Conservation (phyloP, 2,113 vertebrate genomes). For the Peromyscus californicus region DNA sequence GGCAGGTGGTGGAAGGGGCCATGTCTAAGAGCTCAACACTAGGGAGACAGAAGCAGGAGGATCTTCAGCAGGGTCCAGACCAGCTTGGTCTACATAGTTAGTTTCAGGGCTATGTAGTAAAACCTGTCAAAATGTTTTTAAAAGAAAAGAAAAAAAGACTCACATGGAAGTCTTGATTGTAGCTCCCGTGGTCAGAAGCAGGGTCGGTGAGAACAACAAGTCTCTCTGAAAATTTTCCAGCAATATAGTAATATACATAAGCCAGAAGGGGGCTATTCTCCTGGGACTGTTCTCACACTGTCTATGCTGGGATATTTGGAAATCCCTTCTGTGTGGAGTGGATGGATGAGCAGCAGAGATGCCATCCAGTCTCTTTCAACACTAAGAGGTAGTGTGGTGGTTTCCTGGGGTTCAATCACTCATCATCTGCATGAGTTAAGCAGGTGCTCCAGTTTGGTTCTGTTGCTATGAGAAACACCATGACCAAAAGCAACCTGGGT, state of each 20-base stretch:
- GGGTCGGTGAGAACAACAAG: neutral
- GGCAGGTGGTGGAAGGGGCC: neutral
- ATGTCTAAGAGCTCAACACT: no score
- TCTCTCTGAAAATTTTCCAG: conserved; percentile 16
- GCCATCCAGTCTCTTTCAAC: neutral
- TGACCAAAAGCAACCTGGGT: neutral
- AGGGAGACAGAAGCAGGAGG: neutral
- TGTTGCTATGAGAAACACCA: neutral
- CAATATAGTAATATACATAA: neutral
- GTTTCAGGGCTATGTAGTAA: neutral
- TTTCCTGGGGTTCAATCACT: neutral
- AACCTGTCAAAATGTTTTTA: neutral
- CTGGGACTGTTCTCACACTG: neutral
- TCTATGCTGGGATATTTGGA: neutral
- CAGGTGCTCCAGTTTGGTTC: neutral
- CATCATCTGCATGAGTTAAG: neutral
- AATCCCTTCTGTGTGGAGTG: neutral
- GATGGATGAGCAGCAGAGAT: no score
- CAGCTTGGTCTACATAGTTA: neutral
- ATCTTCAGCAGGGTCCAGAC: neutral
- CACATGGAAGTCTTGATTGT: neutral
- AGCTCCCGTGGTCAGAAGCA: neutral
- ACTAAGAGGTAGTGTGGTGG: neutral
- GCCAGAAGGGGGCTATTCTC: neutral
- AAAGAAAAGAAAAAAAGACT: neutral